Conservation (phyloP, 2,888 invertebrate species). For the Ormyrus thymus region DNA sequence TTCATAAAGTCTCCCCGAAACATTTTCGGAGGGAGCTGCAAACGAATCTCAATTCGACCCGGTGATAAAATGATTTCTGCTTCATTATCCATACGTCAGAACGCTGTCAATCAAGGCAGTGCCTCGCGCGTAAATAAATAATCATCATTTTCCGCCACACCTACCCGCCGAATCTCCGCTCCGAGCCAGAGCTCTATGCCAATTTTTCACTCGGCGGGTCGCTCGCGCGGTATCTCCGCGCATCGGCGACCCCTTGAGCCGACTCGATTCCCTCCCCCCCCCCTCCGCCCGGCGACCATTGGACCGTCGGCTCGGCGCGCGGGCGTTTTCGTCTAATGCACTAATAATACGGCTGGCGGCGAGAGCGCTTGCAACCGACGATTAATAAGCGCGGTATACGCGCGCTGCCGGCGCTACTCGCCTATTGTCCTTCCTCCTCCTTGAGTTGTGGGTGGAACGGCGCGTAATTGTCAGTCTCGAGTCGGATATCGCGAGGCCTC, state of each 20-base stretch:
- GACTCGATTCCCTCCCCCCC: background rate
- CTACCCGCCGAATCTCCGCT: no score
- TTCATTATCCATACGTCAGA: no score
- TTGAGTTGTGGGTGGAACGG: constrained; percentile 45
- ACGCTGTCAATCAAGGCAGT: no score
- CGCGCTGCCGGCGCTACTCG: constrained; percentile 33
- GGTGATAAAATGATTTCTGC: no score
- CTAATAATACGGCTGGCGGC: constrained; percentile 71
- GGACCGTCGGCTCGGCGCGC: constrained; percentile 54
- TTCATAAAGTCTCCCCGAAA: no score
- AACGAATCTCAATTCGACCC: no score
- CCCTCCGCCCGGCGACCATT: background rate
- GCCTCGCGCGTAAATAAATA: no score
- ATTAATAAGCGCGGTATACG: constrained; percentile 67
- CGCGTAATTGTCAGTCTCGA: constrained; percentile 54
- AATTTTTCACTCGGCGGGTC: no score
- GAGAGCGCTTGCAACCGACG: constrained; percentile 62
- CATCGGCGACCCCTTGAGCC: background rate
- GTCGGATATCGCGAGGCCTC: background rate
- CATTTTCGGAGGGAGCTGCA: no score
- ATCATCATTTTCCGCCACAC: no score
- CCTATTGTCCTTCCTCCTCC: constrained; percentile 30
- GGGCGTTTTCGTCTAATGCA: constrained; percentile 72
- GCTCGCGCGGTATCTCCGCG: no score
- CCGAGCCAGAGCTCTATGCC: no score